Percentiles rank a stretch among this genome's conserved stretches.
phyloP scores from a whole-genome alignment of 2,888 invertebrate genomes.

The Lycia hirtaria region DNA sequence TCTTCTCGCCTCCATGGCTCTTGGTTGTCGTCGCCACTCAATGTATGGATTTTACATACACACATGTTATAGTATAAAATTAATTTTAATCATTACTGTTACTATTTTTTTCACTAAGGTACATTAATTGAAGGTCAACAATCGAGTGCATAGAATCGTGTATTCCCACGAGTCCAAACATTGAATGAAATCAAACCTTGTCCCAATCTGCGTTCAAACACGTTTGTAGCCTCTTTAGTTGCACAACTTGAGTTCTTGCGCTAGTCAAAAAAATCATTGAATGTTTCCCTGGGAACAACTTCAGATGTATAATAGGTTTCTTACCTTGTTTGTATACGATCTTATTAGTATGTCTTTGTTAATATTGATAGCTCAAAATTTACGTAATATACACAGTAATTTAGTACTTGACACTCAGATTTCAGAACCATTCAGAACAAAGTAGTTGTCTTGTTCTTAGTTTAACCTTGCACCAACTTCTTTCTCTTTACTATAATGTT shows the following conservation, averaged over 20 bases:
- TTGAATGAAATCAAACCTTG: conserved; percentile 46
- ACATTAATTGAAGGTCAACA: neutral
- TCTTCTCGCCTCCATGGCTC: neutral
- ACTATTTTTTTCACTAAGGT: neutral
- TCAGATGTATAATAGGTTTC: too few species aligned
- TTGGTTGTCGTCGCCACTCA: neutral
- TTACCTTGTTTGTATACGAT: too few species aligned
- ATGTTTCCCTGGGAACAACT: too few species aligned
- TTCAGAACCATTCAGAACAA: too few species aligned
- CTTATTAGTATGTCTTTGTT: too few species aligned
- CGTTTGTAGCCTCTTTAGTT: conserved; percentile 45
- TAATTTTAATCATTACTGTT: too few species aligned
- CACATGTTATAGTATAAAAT: too few species aligned
- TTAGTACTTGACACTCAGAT: too few species aligned
- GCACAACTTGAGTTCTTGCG: conserved; percentile 44
- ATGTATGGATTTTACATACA: neutral
- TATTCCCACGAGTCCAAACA: conserved; percentile 47
- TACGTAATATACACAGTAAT: too few species aligned
- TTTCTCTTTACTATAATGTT: conserved; percentile 14
- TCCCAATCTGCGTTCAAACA: conserved; percentile 39
- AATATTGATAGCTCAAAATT: too few species aligned
- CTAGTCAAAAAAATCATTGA: conserved; percentile 5
- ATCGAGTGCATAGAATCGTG: conserved; percentile 2
- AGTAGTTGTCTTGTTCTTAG: neutral
- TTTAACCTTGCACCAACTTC: conserved; percentile 9